phyloP scores from a whole-genome alignment of 2,797 vertebrate genomes.

The Lates japonicus region DNA sequence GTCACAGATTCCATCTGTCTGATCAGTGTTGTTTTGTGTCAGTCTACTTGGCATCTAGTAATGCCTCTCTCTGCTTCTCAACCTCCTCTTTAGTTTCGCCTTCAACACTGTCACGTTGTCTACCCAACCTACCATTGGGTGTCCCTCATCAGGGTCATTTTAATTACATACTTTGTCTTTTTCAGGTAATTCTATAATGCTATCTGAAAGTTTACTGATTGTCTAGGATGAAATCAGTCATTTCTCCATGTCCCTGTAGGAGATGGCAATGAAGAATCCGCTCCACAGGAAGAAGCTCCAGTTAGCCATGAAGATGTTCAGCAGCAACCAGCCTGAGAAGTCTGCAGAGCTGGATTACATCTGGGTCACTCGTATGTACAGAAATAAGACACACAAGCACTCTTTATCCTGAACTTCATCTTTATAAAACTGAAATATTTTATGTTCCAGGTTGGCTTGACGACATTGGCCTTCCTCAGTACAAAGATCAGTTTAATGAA shows the following conservation, averaged over 20 bases:
- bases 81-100: conserved; percentile 62
- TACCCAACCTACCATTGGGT: neutral
- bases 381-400: neutral
- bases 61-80: conserved; percentile 55
- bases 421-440: neutral
- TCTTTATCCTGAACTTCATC: neutral
- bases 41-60: conserved; percentile 42
- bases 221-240: neutral
- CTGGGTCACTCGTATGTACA: conserved; percentile 96
- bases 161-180: neutral
- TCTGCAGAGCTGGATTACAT: conserved; percentile 93
- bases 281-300: conserved; percentile 97
- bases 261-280: conserved; percentile 94
- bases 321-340: conserved; percentile 88
- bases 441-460: conserved; percentile 92
- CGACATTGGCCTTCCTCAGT: conserved; percentile 98
- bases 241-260: conserved; percentile 73
- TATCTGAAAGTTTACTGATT: conserved; percentile 33
- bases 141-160: conserved; percentile 3
- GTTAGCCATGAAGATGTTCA: conserved; percentile 90
- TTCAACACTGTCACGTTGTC: conserved; percentile 34
- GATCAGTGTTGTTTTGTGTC: conserved; percentile 32
- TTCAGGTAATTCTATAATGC: neutral
- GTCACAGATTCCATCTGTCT: conserved; percentile 63
- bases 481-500: conserved; percentile 98